Evolutionary conservation across 2,113 vertebrate genomes (phyloP), one percentile per base, ranked within the genome.

Genomic region (Vidua macroura): DNA sequence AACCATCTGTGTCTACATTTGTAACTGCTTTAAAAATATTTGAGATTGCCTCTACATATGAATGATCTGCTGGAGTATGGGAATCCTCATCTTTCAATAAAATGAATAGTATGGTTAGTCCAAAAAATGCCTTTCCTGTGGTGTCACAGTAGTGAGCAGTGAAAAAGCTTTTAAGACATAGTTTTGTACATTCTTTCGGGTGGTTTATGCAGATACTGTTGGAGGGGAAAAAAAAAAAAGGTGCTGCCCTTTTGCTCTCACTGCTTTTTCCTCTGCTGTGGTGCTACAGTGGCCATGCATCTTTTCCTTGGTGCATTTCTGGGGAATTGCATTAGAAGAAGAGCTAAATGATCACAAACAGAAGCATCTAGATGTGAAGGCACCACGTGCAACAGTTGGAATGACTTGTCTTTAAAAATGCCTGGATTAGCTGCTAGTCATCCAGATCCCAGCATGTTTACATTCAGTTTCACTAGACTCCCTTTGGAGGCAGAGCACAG

Each of bases 201-300:
- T 92, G 41, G 23, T 55, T 86, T 62, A 13, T 62, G 30, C 49
- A 69, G 70, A n/a, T 12, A 2, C 9, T 30, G 10, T 11, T 49
- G 35, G 35, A 35, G n/a, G n/a, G 16, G 25, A 1, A 3, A 6
- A n/a, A 27, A 6, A 51, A 30, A 43, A 6, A 59, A 16, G 30
- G 20, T 13, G 16, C 33, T 46, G 14, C 25, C 21, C 12, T 66
- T 69, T 43, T 1, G 1, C 27, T 67, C 49, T 35, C 41, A 41
- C 5, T 1, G 0, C n/a, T 48, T 60, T 51, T 74, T 55, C 21
- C 31, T 84, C 30, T 79, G 41, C 81, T 37, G 17, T 33, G 41
- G 13, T 62, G 30, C 39, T 64, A 44, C 43, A 39, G 19, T 0
- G 0, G 9, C 41, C 23, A 9, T 20, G 51, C 12, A 1, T 58